phyloP scores from a whole-genome alignment of 2,888 invertebrate species.

The Tetropium fuscum region DNA sequence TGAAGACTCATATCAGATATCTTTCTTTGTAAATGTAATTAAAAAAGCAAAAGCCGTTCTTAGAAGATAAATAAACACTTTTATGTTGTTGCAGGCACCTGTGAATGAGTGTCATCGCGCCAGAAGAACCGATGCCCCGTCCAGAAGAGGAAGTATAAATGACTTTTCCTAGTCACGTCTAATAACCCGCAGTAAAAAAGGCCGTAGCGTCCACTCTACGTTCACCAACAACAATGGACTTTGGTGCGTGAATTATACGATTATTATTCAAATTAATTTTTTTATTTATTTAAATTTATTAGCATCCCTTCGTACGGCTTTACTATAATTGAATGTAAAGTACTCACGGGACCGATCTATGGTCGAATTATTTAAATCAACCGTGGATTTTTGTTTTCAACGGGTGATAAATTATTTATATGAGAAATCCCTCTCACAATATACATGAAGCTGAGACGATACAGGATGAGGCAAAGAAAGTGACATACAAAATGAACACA shows the following conservation, averaged over 20 bases:
- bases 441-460: not conserved
- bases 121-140: slow-evolving; percentile 14
- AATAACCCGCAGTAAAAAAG: slow-evolving; percentile 30
- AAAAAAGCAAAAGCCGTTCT: too few relatives aligned
- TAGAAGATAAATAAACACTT: not conserved
- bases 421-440: not conserved
- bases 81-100: slow-evolving; percentile 30
- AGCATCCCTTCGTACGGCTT: slow-evolving; percentile 34
- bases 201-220: slow-evolving; percentile 22
- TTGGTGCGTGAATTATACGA: slow-evolving; percentile 57
- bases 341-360: slow-evolving; percentile 15
- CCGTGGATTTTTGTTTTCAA: not conserved
- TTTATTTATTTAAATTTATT: slow-evolving; percentile 56
- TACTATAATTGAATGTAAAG: slow-evolving; percentile 20
- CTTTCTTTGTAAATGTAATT: too few relatives aligned
- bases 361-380: slow-evolving; percentile 29
- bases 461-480: too few relatives aligned
- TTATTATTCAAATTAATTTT: slow-evolving; percentile 38
- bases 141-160: slow-evolving; percentile 48
- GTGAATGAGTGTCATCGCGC: slow-evolving; percentile 7
- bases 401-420: slow-evolving; percentile 19
- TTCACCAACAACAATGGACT: slow-evolving; percentile 57
- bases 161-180: slow-evolving; percentile 53
- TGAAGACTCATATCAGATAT: too few relatives aligned
- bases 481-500: too few relatives aligned